Evolutionary conservation across 2,797 vertebrate species (phyloP).

Genomic region (Calcarius lapponicus): DNA sequence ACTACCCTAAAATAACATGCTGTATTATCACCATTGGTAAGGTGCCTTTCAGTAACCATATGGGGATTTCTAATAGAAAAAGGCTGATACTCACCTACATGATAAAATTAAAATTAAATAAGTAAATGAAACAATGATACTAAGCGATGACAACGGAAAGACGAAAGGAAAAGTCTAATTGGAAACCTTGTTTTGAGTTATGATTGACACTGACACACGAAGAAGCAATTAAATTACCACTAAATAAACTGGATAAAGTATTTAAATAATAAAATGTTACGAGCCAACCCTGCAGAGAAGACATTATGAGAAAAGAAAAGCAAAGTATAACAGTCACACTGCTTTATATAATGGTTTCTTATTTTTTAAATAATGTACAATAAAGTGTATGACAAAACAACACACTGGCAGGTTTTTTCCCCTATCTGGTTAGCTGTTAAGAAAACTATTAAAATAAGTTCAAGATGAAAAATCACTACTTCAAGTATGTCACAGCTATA

Average conservation of each 20-base stretch:
- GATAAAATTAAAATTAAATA: neutral
- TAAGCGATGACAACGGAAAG: neutral
- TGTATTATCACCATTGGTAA: neutral
- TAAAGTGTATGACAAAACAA: neutral
- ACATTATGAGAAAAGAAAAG: neutral
- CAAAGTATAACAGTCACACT: neutral
- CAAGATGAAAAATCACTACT: neutral
- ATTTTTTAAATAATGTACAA: neutral
- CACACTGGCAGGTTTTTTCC: neutral
- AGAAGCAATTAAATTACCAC: neutral
- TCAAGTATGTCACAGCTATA: neutral
- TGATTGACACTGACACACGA: neutral
- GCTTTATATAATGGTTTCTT: neutral
- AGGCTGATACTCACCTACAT: neutral
- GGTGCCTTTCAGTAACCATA: neutral
- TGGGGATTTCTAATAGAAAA: neutral
- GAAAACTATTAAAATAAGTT: neutral
- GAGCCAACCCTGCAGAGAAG: neutral
- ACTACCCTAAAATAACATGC: neutral
- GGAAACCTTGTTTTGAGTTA: neutral
- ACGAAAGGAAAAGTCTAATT: neutral
- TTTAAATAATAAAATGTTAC: neutral
- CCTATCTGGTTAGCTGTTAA: neutral
- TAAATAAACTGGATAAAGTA: neutral
- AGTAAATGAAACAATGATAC: neutral